A percentile compares a stretch with the other conserved stretches of the same genome.
Evolutionary conservation across 2,113 vertebrate genomes (phyloP).

Genomic region (Genyomyrus donnyi): DNA sequence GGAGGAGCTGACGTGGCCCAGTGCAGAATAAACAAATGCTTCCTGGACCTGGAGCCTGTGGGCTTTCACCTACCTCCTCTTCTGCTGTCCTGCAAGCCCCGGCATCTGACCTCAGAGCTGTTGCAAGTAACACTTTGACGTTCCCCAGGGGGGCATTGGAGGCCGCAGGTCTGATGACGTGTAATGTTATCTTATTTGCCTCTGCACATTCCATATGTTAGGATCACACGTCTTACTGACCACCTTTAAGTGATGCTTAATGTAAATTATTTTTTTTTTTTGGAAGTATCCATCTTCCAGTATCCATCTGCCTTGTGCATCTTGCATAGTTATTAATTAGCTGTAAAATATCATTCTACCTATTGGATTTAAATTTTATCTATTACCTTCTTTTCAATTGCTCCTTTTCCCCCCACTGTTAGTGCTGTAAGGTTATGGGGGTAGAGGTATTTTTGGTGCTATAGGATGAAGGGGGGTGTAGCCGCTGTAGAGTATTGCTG

Average conservation of each 20-base stretch:
- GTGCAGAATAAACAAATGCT: constrained; percentile 23
- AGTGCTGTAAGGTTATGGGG: neutral
- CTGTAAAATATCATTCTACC: too few relatives aligned
- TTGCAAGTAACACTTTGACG: neutral
- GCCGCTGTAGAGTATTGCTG: too few relatives aligned
- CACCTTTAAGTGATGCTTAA: neutral
- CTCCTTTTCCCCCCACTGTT: neutral
- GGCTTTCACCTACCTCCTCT: neutral
- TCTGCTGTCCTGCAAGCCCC: neutral
- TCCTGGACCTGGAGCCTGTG: constrained; percentile 1
- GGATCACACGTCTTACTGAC: neutral
- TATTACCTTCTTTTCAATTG: too few relatives aligned
- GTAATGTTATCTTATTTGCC: neutral
- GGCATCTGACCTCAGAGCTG: neutral
- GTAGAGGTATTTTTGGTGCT: too few relatives aligned
- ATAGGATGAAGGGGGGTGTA: too few relatives aligned
- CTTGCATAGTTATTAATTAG: neutral
- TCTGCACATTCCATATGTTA: neutral
- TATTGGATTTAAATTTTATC: too few relatives aligned
- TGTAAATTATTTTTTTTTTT: neutral
- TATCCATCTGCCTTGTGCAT: neutral
- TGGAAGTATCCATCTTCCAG: too few relatives aligned
- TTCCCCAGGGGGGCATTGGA: neutral
- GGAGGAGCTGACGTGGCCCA: neutral
- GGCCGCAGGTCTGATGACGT: neutral